Percentiles rank a stretch among this genome's conserved stretches.
Conservation (phyloP, 2,113 vertebrate genomes). For the Mastomys natalensis region DNA sequence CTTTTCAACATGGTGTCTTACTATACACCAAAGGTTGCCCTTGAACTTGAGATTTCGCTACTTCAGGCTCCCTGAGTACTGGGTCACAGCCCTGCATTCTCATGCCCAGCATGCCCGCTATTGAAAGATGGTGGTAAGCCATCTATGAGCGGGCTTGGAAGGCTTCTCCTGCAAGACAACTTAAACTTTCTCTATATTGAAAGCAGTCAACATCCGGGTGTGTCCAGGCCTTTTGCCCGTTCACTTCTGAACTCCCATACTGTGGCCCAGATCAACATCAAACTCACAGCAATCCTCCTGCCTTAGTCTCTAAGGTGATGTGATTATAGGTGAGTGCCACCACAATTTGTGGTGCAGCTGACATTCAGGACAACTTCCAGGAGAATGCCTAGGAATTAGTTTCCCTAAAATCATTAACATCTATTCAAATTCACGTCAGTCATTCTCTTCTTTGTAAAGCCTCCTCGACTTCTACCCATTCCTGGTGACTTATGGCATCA, state of each 20-base stretch:
- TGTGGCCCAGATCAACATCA: neutral
- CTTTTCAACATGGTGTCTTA: neutral
- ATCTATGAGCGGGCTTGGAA: neutral
- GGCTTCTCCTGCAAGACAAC: neutral
- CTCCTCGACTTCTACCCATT: neutral
- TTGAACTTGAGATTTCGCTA: neutral
- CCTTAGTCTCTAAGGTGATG: neutral
- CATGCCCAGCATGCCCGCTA: neutral
- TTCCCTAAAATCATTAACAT: neutral
- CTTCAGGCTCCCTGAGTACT: neutral
- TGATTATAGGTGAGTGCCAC: neutral
- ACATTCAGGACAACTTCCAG: neutral
- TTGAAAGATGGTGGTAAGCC: neutral
- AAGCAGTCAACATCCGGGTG: neutral
- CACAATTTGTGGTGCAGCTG: neutral
- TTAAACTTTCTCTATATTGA: neutral
- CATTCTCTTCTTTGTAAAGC: constrained; percentile 43
- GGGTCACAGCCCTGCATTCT: neutral
- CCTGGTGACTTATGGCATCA: constrained; percentile 65
- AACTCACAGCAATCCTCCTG: neutral
- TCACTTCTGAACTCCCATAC: neutral
- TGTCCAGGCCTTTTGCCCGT: neutral
- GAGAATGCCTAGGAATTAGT: neutral
- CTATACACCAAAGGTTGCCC: neutral
- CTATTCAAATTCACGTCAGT: constrained; percentile 28